Evolutionary conservation across 2,113 vertebrate genomes (phyloP), one percentile per base, ranked within the genome.

Genomic region (Semicossyphus pulcher): DNA sequence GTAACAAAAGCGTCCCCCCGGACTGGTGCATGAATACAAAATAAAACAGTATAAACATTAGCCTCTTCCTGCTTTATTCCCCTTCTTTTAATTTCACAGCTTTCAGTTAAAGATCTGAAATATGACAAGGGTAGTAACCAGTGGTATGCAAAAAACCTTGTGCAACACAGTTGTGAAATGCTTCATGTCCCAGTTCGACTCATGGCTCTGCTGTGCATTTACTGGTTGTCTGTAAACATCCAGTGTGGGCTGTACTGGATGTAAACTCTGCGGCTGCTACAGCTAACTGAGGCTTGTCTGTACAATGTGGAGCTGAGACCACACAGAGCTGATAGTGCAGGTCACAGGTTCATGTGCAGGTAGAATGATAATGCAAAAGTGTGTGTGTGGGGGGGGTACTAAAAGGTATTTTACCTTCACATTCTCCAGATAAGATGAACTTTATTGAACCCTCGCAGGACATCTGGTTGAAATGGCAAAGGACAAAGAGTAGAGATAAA

Each of bases 271-370:
- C 42, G 52, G 21, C 34, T 37, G 23, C 20, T 10, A 26, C 52
- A 67, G 61, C 57, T 79, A 21, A 7, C 54, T 31, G 36, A 26
- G 53, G 21, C 23, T 31, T 16, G 29, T 72, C 34, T 68, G 34
- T 20, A 1, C 36, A 56, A 41, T 7, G 23, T 78, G 34, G 21
- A 63, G 41, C 39, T 52, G 39, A 56, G 31, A 41, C 10, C 47
- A 64, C 39, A 45, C 28, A 39, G 26, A 31, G 29, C 15, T 61
- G 47, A 54, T 28, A 3, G 32, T 39, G 42, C 31, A 37, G 1
- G 45, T 53, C 60, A 49, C 26, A 45, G 29, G 41, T 68, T 72
- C 14, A 69, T 4, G 29, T 49, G 48, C 53, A 65, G 42, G 56
- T 15, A 41, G 31, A 39, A 16, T 7, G 18, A 32, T 48, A 25